Conservation (phyloP, 2,797 vertebrate genomes). For the Gymnothorax javanicus region DNA sequence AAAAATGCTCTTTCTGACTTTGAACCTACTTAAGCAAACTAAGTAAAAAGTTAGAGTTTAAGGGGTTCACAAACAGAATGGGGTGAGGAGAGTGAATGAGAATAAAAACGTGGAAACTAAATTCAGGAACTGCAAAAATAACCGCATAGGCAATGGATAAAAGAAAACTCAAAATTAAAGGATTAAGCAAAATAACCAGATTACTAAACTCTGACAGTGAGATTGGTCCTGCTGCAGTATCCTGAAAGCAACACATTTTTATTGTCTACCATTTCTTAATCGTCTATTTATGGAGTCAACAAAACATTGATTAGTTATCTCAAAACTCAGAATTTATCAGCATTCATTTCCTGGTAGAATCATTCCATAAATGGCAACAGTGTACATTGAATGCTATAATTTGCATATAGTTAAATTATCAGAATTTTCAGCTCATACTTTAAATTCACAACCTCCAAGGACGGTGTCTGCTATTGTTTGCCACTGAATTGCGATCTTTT, state of each 20-base stretch:
- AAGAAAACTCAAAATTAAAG: too few species aligned
- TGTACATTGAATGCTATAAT: background rate
- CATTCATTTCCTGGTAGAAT: background rate
- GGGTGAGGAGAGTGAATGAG: too few species aligned
- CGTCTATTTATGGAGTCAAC: background rate
- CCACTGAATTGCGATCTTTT: background rate
- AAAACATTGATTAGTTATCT: background rate
- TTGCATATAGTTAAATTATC: background rate
- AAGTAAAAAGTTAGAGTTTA: too few species aligned
- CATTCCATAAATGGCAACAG: background rate
- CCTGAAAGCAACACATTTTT: background rate
- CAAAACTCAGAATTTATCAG: background rate
- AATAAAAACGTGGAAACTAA: too few species aligned
- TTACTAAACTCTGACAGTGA: background rate
- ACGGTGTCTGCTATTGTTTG: background rate
- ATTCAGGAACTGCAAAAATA: too few species aligned
- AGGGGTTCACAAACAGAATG: too few species aligned
- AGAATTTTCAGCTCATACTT: background rate
- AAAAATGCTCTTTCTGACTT: too few species aligned
- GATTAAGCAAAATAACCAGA: too few species aligned
- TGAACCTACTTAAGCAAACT: too few species aligned
- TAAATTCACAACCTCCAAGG: background rate
- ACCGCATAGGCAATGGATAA: too few species aligned
- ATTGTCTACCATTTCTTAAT: background rate
- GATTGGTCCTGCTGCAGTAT: background rate